A percentile compares a stretch with the other conserved stretches of the same genome.
Evolutionary conservation across 2,888 invertebrate species (phyloP).

Genomic region (Rhogogaster chlorosoma): DNA sequence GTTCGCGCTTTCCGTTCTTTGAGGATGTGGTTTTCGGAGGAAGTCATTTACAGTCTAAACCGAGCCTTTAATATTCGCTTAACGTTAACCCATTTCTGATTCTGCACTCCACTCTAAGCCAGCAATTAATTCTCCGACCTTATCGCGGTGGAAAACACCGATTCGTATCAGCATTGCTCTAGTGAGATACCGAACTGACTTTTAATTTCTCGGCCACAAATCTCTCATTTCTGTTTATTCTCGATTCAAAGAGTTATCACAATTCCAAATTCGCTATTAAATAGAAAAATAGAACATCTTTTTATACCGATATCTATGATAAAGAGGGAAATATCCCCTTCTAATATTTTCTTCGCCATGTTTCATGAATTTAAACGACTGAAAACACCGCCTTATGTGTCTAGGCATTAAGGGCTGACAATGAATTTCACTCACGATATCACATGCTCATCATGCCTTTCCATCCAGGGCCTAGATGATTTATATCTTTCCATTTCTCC

Average conservation of each 20-base stretch:
- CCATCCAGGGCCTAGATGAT: neutral
- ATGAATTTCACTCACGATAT: neutral
- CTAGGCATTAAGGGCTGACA: neutral
- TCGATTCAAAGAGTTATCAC: no score
- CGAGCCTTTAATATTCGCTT: neutral
- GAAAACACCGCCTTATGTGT: neutral
- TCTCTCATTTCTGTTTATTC: no score
- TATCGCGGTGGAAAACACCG: neutral
- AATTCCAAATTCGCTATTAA: no score
- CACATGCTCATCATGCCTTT: neutral
- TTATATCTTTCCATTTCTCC: neutral
- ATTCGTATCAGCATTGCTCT: neutral
- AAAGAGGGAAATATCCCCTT: no score
- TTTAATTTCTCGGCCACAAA: neutral
- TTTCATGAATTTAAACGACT: neutral
- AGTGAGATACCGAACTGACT: neutral
- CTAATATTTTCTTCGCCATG: no score
- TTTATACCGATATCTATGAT: no score
- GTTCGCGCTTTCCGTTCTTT: neutral
- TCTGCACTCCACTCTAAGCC: neutral
- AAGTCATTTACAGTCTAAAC: conserved; percentile 4
- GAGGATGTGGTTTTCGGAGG: conserved; percentile 39
- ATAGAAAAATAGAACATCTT: no score
- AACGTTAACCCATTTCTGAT: neutral
- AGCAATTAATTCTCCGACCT: neutral